Evolutionary conservation across 2,797 vertebrate species (phyloP), one percentile per base, ranked within the genome.

Genomic region (Anas bernieri): DNA sequence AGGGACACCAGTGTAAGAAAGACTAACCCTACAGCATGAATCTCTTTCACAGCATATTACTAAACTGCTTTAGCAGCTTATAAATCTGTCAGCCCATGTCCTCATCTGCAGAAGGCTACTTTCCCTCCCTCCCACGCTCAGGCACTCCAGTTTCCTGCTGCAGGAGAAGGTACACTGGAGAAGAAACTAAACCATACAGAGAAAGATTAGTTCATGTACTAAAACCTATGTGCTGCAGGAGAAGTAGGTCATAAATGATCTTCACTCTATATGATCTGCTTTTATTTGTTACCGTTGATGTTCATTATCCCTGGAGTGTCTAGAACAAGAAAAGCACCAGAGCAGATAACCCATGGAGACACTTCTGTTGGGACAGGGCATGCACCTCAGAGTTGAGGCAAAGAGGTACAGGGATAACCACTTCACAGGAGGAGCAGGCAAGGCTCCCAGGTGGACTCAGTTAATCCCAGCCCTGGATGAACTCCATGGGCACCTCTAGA

Each of bases 291-390:
- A 66, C 43, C 17, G 59, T 63, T 87, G 64, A 25, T 83, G 83
- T 81, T 83, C 72, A 46, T 85, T 50, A 59, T 50, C 59, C 55
- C 52, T 41, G 31, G 48, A 84, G 52, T 63, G 64, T 64, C 66
- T 9, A 43, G 13, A 76, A 58, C 28, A 81, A 67, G 62, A 88
- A 74, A 28, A 76, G 88, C 23, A 3, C 25, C 37, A 78, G 61
- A 64, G 23, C 0, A 0, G 66, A 26, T 2, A 1, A 46, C 63
- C 86, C 58, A 75, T 5, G 0, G 48, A 67, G 61, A 35, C 50
- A 35, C 35, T 84, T 88, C 46, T 79, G 11, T 46, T 73, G 41
- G 39, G 17, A 25, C 31, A 43, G 56, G 12, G 25, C 26, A 8
- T 50, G 39, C 17, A 85, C 48, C 46, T 70, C 68, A 87, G 67